A percentile compares a stretch with the other conserved stretches of the same genome.
phyloP scores from a whole-genome alignment of 2,113 vertebrate genomes.

The Diadophis punctatus region DNA sequence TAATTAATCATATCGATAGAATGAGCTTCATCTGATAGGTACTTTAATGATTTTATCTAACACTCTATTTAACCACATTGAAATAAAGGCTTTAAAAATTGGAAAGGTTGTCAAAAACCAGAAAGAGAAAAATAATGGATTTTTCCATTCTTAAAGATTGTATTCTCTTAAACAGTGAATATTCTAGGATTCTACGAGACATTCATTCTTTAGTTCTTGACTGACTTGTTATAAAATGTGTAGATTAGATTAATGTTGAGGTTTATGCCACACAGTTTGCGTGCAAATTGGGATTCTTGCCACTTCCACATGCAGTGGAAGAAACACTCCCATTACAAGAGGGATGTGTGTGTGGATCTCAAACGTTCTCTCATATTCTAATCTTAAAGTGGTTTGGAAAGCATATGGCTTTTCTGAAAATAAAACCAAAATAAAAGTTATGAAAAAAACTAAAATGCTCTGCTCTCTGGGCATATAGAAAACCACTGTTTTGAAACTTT shows the following conservation, averaged over 20 bases:
- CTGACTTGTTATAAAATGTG: not conserved
- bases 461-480: not conserved
- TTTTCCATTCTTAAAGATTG: not conserved
- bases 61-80: not conserved
- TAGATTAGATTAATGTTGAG: not conserved
- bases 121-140: not conserved
- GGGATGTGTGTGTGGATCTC: not conserved
- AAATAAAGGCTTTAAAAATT: slow-evolving; percentile 1
- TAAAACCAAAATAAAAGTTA: not conserved
- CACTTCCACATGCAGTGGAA: not conserved
- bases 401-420: not conserved
- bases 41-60: slow-evolving; percentile 9
- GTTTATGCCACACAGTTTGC: not conserved
- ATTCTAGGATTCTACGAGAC: not conserved
- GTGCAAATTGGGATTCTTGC: not conserved
- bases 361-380: not conserved
- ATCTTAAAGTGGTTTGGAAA: not conserved
- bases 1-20: slow-evolving; percentile 11
- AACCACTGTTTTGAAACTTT: not conserved
- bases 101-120: not conserved
- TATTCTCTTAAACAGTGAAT: not conserved
- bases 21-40: not conserved
- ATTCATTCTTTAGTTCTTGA: not conserved
- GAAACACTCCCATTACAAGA: not conserved
- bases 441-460: not conserved